Conservation (phyloP, 2,113 vertebrate genomes). For the Clarias magur region DNA sequence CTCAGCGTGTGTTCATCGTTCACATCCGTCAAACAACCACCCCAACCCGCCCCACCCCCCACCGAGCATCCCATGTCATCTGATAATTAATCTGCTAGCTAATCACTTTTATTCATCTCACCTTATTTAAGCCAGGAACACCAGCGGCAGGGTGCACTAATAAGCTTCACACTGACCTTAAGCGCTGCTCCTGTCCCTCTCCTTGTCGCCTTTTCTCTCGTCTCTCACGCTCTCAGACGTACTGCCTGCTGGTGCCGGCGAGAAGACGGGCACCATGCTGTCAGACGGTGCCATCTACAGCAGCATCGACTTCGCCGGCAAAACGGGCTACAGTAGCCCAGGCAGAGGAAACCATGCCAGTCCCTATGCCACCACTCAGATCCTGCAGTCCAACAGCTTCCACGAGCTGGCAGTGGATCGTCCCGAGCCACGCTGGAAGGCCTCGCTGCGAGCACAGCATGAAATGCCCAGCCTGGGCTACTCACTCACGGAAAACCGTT, state of each 20-base stretch:
- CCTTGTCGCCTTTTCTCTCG: constrained; percentile 19
- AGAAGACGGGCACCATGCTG: constrained; percentile 95
- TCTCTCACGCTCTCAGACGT: constrained; percentile 72
- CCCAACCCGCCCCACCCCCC: constrained; percentile 55
- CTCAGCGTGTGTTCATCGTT: constrained; percentile 62
- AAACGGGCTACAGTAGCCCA: constrained; percentile 93
- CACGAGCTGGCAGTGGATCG: constrained; percentile 96
- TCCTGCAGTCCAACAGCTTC: constrained; percentile 96
- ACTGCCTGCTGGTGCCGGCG: constrained; percentile 84
- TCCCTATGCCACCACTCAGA: constrained; percentile 96
- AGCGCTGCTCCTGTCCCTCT: constrained; percentile 59
- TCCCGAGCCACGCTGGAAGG: constrained; percentile 95
- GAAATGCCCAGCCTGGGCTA: constrained; percentile 94
- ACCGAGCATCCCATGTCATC: constrained; percentile 59
- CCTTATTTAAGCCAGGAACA: constrained; percentile 59
- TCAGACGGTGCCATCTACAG: constrained; percentile 99
- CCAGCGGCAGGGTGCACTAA: constrained; percentile 66
- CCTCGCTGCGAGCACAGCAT: constrained; percentile 90
- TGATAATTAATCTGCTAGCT: constrained; percentile 69
- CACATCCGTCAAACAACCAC: constrained; percentile 49
- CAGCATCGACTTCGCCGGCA: constrained; percentile 98
- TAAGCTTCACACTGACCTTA: constrained; percentile 54
- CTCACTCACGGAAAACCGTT: constrained; percentile 93
- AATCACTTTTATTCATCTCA: constrained; percentile 77
- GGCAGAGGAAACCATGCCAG: constrained; percentile 92